Base-by-base conservation (phyloP, 1,140 invertebrate species). In the Phthorimaea operculella region DNA sequence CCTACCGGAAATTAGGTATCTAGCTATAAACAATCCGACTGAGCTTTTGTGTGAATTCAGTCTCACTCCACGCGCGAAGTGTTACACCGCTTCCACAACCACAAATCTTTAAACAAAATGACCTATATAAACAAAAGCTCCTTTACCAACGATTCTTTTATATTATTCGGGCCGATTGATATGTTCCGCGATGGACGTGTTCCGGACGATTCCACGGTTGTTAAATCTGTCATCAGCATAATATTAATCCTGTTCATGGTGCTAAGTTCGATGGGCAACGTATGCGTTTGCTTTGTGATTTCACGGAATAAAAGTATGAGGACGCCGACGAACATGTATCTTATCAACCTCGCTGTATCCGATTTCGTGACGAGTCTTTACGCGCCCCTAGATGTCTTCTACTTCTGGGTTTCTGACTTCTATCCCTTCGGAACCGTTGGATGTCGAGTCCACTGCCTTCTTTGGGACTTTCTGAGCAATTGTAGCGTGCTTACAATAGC, bases 401-500 rank as follows among this genome's bases (percentile, higher is more conserved):
- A 87, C 44, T 88, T 95, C n/a, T 96, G 94, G 93, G 89, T 90
- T 51, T 91, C 92, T 0, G 87, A 89, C 57, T 90, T 90, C 0
- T 95, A 94, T 81, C 87, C 90, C 8, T 92, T 96, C 56, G 93
- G 92, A 2, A 90, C 92, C 63, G 83, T 86, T 9, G 90, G 94
- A 65, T 96, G 94, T 71, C 88, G 94, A 9, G 82, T 94, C 49
- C 86, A 92, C 54, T 91, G 92, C 5, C 85, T 94, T 28, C 87
- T 92, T 6, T 91, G 91, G 1, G 94, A 96, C 78, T 94, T 92
- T n/a, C 94, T 94, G 1, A 92, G 93, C 4, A 96, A 97, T 77
- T 94, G 95, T 0, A 96, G 95, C 0, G 93, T 97, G 0, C 83
- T 97, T n/a, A 97, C 95, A 0, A 97, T 98, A 59, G 95, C 94